Percentiles rank a stretch among this genome's conserved stretches.
Conservation (phyloP, 2,888 invertebrate species). For the Nemoura dubitans region DNA sequence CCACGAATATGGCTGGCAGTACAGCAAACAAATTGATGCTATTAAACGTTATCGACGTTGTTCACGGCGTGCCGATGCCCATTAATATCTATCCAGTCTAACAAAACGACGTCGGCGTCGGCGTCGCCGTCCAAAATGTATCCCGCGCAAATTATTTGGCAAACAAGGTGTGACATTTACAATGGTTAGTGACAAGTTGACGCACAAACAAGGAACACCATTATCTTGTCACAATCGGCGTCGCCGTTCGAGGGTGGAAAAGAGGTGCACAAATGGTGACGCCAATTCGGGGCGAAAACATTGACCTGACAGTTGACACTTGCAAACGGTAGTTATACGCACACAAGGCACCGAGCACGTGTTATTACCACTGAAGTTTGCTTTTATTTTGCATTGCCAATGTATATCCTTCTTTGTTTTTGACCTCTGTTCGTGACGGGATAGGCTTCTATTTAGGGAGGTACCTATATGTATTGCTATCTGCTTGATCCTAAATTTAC, state of each 20-base stretch:
- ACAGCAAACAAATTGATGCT: background rate
- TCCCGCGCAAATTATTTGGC: background rate
- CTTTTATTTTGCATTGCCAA: too few species aligned
- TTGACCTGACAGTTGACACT: background rate
- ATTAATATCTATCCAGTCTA: background rate
- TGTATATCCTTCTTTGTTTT: too few species aligned
- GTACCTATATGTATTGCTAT: too few species aligned
- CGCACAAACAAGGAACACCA: background rate
- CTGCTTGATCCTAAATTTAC: too few species aligned
- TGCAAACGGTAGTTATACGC: too few species aligned
- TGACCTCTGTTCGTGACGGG: too few species aligned
- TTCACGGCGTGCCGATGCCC: background rate
- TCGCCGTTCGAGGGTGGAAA: background rate
- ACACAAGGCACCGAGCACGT: too few species aligned
- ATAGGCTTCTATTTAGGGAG: too few species aligned
- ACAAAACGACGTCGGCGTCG: background rate
- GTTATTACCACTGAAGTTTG: too few species aligned
- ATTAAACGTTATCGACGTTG: background rate
- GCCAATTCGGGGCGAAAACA: background rate
- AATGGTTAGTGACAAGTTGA: constrained; percentile 17
- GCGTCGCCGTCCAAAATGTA: constrained; percentile 7
- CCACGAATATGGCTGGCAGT: background rate
- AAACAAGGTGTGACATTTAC: constrained; percentile 30
- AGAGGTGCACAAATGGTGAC: background rate
- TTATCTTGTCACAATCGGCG: constrained; percentile 20